phyloP scores from a whole-genome alignment of 2,888 invertebrate species.

The Caenorhabditis sp. region DNA sequence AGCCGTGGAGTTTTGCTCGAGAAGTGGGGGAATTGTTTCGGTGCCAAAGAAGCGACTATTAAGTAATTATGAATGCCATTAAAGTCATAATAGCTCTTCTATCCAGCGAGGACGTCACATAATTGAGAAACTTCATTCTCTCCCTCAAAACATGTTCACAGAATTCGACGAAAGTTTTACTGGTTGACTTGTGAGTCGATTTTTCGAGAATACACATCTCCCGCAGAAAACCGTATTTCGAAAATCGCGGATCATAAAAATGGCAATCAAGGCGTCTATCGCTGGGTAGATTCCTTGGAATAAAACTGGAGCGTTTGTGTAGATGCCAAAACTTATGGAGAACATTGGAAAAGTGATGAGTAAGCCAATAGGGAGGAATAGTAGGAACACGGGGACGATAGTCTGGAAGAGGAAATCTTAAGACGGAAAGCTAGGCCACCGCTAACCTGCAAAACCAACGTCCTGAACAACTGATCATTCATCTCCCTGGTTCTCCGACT shows the following conservation, averaged over 20 bases:
- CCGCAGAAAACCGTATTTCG: conserved; percentile 45
- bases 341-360: conserved; percentile 37
- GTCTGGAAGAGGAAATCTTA: no score
- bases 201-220: no score
- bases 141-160: no score
- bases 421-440: no score
- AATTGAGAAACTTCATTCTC: not conserved
- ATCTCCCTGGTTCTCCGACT: conserved; percentile 30
- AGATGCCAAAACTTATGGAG: conserved; percentile 15
- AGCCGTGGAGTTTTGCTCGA: no score
- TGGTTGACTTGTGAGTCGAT: no score
- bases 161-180: no score
- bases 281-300: conserved; percentile 32
- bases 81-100: no score
- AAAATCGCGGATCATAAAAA: conserved; percentile 50
- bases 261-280: conserved; percentile 39
- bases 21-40: no score
- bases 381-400: conserved; percentile 23
- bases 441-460: conserved; percentile 8
- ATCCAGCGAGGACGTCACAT: not conserved
- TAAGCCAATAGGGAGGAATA: conserved; percentile 39
- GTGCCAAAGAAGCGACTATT: no score
- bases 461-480: conserved; percentile 22
- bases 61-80: no score
- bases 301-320: not conserved